phyloP scores from a whole-genome alignment of 2,113 vertebrate genomes.

The Coturnix japonica region DNA sequence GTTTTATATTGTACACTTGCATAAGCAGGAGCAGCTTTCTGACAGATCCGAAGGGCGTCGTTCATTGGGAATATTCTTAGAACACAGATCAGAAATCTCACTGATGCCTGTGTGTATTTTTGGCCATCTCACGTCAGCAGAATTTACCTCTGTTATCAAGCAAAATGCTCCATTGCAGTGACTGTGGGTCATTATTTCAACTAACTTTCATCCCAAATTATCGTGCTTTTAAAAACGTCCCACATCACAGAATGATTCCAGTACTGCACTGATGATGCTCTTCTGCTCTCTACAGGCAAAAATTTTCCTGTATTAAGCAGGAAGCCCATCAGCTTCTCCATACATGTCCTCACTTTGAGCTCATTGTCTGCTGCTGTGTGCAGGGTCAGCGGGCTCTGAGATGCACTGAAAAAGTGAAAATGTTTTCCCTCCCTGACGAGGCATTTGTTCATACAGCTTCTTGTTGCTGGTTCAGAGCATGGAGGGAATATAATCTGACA shows the following conservation, averaged over 20 bases:
- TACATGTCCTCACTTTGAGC: not conserved
- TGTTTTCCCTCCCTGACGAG: constrained; percentile 6
- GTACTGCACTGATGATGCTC: not conserved
- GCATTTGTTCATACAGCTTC: not conserved
- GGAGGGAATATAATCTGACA: constrained; percentile 17
- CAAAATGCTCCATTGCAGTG: constrained; percentile 19
- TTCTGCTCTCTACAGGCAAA: not conserved
- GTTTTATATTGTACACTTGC: not conserved
- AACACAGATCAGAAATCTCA: constrained; percentile 6
- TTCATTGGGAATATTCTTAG: not conserved
- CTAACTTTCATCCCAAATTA: constrained; percentile 48
- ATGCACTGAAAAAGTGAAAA: not conserved
- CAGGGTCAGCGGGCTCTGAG: not conserved
- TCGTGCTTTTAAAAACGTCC: not conserved
- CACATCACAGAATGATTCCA: not conserved
- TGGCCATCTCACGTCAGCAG: constrained; percentile 14
- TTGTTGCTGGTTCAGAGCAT: not conserved
- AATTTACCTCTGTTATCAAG: constrained; percentile 41
- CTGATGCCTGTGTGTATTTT: not conserved
- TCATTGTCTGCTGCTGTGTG: not conserved
- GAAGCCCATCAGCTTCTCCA: not conserved
- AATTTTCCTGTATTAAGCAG: not conserved
- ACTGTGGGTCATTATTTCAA: constrained; percentile 8
- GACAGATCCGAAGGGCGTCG: not conserved
- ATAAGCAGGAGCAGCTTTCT: not conserved